Base-by-base conservation (phyloP, 2,113 vertebrate genomes). In the Dicerorhinus sumatrensis region DNA sequence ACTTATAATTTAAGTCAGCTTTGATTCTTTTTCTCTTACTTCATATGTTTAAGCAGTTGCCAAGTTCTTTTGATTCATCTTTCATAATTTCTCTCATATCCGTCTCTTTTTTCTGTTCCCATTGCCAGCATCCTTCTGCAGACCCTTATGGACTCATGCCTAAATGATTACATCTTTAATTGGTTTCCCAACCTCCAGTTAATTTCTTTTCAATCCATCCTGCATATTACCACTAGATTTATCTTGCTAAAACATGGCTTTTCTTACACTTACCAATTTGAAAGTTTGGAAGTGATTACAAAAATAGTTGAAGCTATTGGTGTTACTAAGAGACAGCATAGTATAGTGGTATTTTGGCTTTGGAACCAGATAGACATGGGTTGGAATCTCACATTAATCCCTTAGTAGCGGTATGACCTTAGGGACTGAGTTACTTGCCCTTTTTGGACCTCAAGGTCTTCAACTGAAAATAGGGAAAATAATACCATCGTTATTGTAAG, bases 131-230 rank as follows among this genome's bases (percentile, higher is more conserved):
- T 96, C 29, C 48, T 51, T 56, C 39, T 76, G 8, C 51, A 79
- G 89, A 29, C 67, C 48, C 51, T 89, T 98, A 97, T 96, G 90
- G 83, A 83, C 72, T 84, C 8, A 25, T 94, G 79, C 95, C 86
- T 97, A 91, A 97, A 96, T 97, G 97, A 92, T 96, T 98, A 96
- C 76, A 92, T 95, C 76, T 92, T 97, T 97, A 97, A 97, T 97
- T 96, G 95, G 70, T 83, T 97, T 97, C 75, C 86, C 90, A 97
- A n/a, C 46, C 54, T 96, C 65, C 33, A 82, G 86, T 91, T 96
- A 96, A 96, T 96, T 97, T 31, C 65, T 81, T 97, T 94, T 60
- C 76, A 58, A 6, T 96, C 20, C 36, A 81, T 94, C 65, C 65
- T 96, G 60, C 67, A 42, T 62, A 95, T 93, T 62, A 88, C 51